Base-by-base conservation (phyloP, 1,140 invertebrate genomes). In the Melanaphis sacchari region DNA sequence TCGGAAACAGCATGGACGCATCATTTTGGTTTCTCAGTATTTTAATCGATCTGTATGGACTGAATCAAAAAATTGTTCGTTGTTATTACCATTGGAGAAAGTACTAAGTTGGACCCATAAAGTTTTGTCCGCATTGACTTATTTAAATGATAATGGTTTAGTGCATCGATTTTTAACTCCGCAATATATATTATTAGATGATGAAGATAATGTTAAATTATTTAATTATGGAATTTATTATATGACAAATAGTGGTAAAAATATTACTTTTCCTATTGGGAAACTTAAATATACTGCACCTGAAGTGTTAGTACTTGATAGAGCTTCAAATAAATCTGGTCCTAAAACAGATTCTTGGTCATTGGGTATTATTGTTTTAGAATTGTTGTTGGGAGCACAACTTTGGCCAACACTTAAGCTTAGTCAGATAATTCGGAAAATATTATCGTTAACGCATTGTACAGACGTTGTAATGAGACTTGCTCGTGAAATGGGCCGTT, bases 221-320 rank as follows among this genome's bases (percentile, higher is more conserved):
- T 98, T 98, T 94, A 98, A 99, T 95, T 99, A 98, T 96, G 99
- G 98, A 22, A 95, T 99, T 91, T 98, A 97, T 96, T 97, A 98
- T 95, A 99, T 99, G 97, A 99, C 98, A 40, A 97, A 97, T 94
- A 95, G 96, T 95, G 98, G 98, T 87, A 96, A 96, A 94, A 96
- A 97, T 95, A 98, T 99, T 18, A 96, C 97, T 26, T 99, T 99
- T 96, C 98, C 98, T 90, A 97, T 99, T 94, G 98, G 98, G 97
- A 98, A 96, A 96, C 96, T 98, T 43, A 97, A 97, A 94, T 99
- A 98, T 95, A 96, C 97, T 94, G 97, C 98, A 88, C 98, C 98
- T 6, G 98, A 99, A 96, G 97, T 97, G 85, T 96, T 98, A 94
- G 94, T 97, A 26, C 94, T 94, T 87, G 94, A 93, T 76, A 94